phyloP scores from a whole-genome alignment of 2,113 vertebrate genomes.

The Tragelaphus buxtoni region DNA sequence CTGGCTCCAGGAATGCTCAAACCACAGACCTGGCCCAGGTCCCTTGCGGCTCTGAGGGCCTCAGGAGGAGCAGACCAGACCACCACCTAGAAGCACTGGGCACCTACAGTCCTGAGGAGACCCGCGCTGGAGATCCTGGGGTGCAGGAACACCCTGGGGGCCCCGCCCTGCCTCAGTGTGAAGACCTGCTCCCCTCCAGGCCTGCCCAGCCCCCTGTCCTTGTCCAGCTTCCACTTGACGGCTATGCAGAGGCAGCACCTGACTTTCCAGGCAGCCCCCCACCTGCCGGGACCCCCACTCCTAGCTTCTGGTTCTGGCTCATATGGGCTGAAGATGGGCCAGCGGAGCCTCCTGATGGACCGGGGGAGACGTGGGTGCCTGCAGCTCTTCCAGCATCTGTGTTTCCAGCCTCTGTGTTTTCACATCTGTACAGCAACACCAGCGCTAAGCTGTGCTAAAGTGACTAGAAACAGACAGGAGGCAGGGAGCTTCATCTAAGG shows the following conservation, averaged over 20 bases:
- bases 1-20: background rate
- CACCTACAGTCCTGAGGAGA: background rate
- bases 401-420: background rate
- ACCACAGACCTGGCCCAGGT: background rate
- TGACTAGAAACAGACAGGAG: background rate
- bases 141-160: rapidly evolving
- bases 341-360: background rate
- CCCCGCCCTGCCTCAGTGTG: too few species aligned
- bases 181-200: background rate
- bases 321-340: background rate
- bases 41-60: too few species aligned
- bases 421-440: background rate
- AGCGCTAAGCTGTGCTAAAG: background rate
- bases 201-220: background rate
- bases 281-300: background rate
- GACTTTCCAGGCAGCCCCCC: rapidly evolving
- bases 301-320: background rate
- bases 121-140: rapidly evolving
- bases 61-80: background rate
- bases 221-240: rapidly evolving
- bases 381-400: background rate
- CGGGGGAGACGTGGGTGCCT: background rate
- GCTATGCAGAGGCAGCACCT: rapidly evolving
- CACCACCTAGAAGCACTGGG: background rate
- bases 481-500: background rate